Base-by-base conservation (phyloP, 2,888 invertebrate species). In the Cantharis flavilabris region DNA sequence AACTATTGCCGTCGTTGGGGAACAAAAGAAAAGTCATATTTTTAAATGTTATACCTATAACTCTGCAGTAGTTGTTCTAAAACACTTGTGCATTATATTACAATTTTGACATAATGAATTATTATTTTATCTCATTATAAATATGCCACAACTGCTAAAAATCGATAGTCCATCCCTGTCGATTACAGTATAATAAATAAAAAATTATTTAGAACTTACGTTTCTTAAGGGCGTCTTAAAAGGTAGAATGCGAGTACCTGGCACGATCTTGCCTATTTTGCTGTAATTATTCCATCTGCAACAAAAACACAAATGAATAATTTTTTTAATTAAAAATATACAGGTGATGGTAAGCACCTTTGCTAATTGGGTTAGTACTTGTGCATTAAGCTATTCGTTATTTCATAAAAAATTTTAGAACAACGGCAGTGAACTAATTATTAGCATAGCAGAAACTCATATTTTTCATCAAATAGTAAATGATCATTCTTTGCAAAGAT, bases 151-250 rank as follows among this genome's bases (percentile, higher is more conserved):
- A 49, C 49, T 49, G 49, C 49, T 49, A 49, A 49, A 49, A 49
- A 49, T 49, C n/a, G 49, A 49, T 49, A 49, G 49, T 49, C 49
- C 49, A n/a, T 49, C n/a, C n/a, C 49, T 49, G 49, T 49, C 49
- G 7, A 49, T 49, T 49, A 49, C 7, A 9, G 10, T 3, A n/a
- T 49, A 49, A 49, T 49, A 49, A 49, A 49, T 49, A n/a, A 49
- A 49, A 49, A 26, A 26, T 23, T 49, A 49, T 49, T n/a, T 23
- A 23, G 5, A 67, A 67, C 88, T 89, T 85, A 91, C 92, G 86
- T 90, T 86, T 83, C 90, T 90, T 74, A 93, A 86, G 3, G 95
- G 95, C 30, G 94, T 94, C 89, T 95, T 95, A 86, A 95, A 95
- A 78, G 94, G 92, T 83, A 95, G 88, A 81, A 96, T 91, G 80